A percentile compares a stretch with the other conserved stretches of the same genome.
Conservation (phyloP, 2,113 vertebrate species). For the Salvelinus sp. region DNA sequence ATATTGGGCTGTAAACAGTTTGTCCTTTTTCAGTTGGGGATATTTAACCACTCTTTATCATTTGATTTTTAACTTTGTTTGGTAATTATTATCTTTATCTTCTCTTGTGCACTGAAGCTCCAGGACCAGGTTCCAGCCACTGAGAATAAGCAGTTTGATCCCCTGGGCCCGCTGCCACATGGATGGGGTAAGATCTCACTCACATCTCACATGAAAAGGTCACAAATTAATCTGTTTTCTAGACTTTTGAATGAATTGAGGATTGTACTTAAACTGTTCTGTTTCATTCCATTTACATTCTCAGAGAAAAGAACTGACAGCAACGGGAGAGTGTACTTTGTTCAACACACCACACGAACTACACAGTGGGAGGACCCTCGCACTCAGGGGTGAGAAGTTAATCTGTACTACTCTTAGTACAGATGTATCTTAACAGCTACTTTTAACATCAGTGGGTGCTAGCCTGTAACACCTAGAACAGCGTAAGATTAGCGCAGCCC, state of each 20-base stretch:
- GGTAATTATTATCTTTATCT: not conserved
- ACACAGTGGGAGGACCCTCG: slow-evolving; percentile 98
- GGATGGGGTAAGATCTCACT: slow-evolving; percentile 90
- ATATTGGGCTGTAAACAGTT: too few relatives aligned
- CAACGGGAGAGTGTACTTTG: slow-evolving; percentile 95
- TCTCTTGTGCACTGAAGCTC: slow-evolving; percentile 65
- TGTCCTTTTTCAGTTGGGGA: too few relatives aligned
- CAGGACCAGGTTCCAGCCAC: slow-evolving; percentile 84
- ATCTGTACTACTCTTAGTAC: not conserved
- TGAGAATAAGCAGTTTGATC: slow-evolving; percentile 95
- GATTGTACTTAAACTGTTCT: not conserved
- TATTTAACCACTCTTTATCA: too few relatives aligned
- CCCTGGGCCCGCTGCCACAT: slow-evolving; percentile 89
- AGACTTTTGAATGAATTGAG: not conserved
- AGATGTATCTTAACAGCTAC: not conserved
- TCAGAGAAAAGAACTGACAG: slow-evolving; percentile 93
- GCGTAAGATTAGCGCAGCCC: too few relatives aligned
- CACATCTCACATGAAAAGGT: not conserved
- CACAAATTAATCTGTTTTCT: not conserved
- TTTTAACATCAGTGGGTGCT: too few relatives aligned
- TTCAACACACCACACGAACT: slow-evolving; percentile 91
- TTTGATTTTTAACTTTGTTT: not conserved
- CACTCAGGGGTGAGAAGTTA: slow-evolving; percentile 87
- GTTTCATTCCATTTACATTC: not conserved
- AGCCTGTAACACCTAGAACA: too few relatives aligned